Evolutionary conservation across 2,797 vertebrate genomes (phyloP), one percentile per base, ranked within the genome.

Genomic region (Odontamblyopus rebecca): DNA sequence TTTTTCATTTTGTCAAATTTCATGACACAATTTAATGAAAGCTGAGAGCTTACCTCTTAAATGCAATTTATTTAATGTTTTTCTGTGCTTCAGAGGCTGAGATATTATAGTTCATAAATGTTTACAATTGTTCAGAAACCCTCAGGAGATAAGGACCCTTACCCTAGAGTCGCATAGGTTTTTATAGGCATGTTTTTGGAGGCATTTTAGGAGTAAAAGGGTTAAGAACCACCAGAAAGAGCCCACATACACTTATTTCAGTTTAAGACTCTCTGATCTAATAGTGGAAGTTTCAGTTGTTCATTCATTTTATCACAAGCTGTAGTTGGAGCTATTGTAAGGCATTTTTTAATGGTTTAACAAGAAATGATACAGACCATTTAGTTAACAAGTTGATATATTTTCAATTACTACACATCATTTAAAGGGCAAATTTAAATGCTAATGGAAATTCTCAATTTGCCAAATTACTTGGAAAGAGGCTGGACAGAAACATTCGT

Each of bases 361-460:
- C 38, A 65, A 16, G 35, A 63, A 44, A 38, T 57, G 19, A 41
- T 27, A 50, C 62, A 44, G 11, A 26, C 61, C 19, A 63, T 63
- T 26, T 44, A 44, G n/a, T 48, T 65, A 50, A 16, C 63, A 62
- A 62, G 61, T 38, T 38, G 30, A 19, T 19, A 26, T 38, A 38
- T 62, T 38, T 62, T 35, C 32, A 35, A 35, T 35, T n/a, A 23
- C 41, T 63, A 26, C 61, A 63, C 38, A 63, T 38, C 64, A 27
- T 11, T 64, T 35, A 44, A 54, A 67, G 38, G 50, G 60, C 71
- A 66, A 56, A 64, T 27, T 38, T 44, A 19, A 61, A 70, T 53
- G 48, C 57, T 41, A 48, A 1, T 53, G 66, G 76, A 27, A 32
- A 48, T 56, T 66, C n/a, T 57, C 30, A 13, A 12, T 68, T 68